These are phyloP conservation scores for Gastrophryne carolinensis DNA, from an alignment of 2,797 vertebrate genomes.

Conservation along the genomic window DNA sequence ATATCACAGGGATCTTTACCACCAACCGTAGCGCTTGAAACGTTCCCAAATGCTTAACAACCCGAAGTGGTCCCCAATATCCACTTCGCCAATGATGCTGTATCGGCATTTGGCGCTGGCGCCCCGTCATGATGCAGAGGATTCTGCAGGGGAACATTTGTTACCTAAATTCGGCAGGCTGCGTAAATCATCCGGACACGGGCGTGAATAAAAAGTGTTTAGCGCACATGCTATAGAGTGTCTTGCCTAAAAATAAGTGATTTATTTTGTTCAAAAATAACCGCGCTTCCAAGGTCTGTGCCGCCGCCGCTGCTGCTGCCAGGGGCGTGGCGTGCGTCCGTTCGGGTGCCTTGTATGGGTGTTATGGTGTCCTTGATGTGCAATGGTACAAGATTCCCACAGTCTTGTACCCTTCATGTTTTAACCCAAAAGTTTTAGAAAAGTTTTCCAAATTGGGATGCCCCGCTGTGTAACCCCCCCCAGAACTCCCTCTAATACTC, in stretches of 20 bases:
- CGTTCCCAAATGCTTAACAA: too few species aligned
- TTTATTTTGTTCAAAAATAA: constrained; percentile 31
- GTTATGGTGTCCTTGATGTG: background rate
- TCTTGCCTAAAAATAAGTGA: constrained; percentile 32
- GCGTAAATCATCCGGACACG: constrained; percentile 10
- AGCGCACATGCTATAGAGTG: constrained; percentile 13
- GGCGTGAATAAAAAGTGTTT: background rate
- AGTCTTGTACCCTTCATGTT: too few species aligned
- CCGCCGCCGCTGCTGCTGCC: background rate
- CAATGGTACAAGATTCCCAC: too few species aligned
- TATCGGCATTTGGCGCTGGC: too few species aligned
- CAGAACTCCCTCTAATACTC: too few species aligned
- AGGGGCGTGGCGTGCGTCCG: constrained; percentile 4
- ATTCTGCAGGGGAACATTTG: background rate
- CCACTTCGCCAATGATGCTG: too few species aligned
- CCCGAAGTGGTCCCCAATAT: too few species aligned
- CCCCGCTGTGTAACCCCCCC: too few species aligned
- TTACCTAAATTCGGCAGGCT: constrained; percentile 5
- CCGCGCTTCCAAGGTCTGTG: constrained; percentile 4
- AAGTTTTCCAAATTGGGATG: too few species aligned
- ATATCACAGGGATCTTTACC: too few species aligned
- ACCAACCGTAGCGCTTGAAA: too few species aligned
- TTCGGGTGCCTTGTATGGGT: background rate
- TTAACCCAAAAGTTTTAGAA: too few species aligned
- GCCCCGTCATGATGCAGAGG: background rate